phyloP scores from a whole-genome alignment of 1,140 invertebrate genomes.

The Formica selysi region DNA sequence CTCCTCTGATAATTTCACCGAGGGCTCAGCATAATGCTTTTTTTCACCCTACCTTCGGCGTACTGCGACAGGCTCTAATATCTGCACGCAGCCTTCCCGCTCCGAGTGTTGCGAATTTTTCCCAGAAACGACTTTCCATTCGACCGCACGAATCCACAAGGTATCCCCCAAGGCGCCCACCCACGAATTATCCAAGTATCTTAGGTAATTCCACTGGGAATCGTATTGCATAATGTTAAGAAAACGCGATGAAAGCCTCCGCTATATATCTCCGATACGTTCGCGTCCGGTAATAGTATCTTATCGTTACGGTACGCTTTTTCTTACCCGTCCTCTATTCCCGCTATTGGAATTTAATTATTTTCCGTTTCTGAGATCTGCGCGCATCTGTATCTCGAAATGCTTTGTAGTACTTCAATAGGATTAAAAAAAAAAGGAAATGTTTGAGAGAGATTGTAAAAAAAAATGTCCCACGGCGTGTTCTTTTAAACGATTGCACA shows the following conservation, averaged over 20 bases:
- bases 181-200: conserved; percentile 72
- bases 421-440: neutral
- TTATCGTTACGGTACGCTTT: conserved; percentile 55
- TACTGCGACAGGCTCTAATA: conserved; percentile 43
- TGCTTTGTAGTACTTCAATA: neutral
- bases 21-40: conserved; percentile 72
- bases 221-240: conserved; percentile 77
- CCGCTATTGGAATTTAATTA: neutral
- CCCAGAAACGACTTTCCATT: conserved; percentile 74
- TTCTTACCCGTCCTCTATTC: neutral
- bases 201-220: conserved; percentile 73
- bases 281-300: conserved; percentile 34
- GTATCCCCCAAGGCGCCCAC: conserved; percentile 68
- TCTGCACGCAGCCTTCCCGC: conserved; percentile 42
- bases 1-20: conserved; percentile 66
- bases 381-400: neutral
- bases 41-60: conserved; percentile 62
- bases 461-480: neutral
- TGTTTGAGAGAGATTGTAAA: neutral
- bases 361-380: neutral
- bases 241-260: conserved; percentile 70
- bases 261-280: conserved; percentile 16
- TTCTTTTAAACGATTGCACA: neutral
- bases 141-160: conserved; percentile 62
- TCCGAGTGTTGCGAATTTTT: conserved; percentile 75